Evolutionary conservation across 2,113 vertebrate species (phyloP), one percentile per base, ranked within the genome.

Genomic region (Stigmatopora nigra): DNA sequence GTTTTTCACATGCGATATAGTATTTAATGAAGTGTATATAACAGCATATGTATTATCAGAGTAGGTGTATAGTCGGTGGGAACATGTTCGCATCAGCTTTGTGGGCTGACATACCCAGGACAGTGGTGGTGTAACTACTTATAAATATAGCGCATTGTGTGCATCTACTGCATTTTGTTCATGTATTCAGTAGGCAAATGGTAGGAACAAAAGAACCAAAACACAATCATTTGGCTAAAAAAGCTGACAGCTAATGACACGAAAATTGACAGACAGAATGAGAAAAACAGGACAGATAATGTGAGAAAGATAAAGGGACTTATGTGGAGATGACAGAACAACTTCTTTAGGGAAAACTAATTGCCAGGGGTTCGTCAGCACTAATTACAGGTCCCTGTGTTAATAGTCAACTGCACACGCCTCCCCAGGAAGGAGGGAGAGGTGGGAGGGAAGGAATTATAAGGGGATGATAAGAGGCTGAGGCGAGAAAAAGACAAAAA

Each of bases 321-420:
- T 65, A 64, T 59, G 63, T 46, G 51, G 82, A 77, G 73, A 84
- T 82, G 87, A 87, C 84, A 87, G 75, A 78, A 84, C 2, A 82
- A 84, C 81, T 83, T 78, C 76, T 80, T 76, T 64, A 78, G 86
- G 86, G 73, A 73, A 78, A 82, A 80, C 76, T 86, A 91, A 84
- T 91, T 89, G 88, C 85, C 79, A 76, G 87, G 73, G 88, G 88
- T 87, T 89, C 78, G 79, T 89, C 80, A 88, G 80, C 81, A 71
- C 82, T 88, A 79, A 61, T 91, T 90, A 84, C 83, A 90, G 88
- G 88, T 82, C 88, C 85, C 86, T 76, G 81, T 87, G 87, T 89
- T 88, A 87, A 91, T 88, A 88, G 80, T 86, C 85, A 81, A 87
- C 81, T 88, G 73, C 84, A 68, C 73, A 88, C 68, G 84, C 82